Evolutionary conservation across 2,113 vertebrate species (phyloP).

Genomic region (Orientallactaga bullata): DNA sequence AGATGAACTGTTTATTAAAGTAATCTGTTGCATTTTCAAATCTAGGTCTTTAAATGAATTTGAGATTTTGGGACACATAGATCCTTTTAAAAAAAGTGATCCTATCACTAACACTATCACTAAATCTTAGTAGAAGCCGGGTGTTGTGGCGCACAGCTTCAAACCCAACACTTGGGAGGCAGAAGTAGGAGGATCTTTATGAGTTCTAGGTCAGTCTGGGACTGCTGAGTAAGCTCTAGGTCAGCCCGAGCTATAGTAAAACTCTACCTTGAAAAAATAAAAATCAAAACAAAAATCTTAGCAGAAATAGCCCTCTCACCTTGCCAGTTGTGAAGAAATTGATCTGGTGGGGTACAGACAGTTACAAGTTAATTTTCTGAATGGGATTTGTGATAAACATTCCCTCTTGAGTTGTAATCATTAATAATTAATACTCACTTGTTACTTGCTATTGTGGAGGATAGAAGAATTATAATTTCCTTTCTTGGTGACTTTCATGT

Average conservation of each 20-base stretch:
- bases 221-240: too few species aligned
- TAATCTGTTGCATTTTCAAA: slow-evolving; percentile 51
- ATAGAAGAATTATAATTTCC: not conserved
- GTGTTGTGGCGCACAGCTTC: too few species aligned
- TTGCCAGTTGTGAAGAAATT: slow-evolving; percentile 36
- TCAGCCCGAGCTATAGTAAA: too few species aligned
- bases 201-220: too few species aligned
- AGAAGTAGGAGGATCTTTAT: too few species aligned
- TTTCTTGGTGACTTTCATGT: not conserved
- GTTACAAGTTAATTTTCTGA: not conserved
- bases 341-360: slow-evolving; percentile 28
- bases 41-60: not conserved
- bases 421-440: not conserved
- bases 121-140: not conserved
- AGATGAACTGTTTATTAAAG: slow-evolving; percentile 64
- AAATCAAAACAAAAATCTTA: not conserved
- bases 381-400: slow-evolving; percentile 54
- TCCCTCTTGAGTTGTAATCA: not conserved
- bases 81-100: slow-evolving; percentile 53
- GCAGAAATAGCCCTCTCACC: slow-evolving; percentile 30
- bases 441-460: not conserved
- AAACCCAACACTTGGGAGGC: too few species aligned
- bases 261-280: too few species aligned
- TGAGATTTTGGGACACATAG: not conserved
- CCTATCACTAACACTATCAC: slow-evolving; percentile 20